phyloP scores from a whole-genome alignment of 2,797 vertebrate species.

The Hephaestus fuliginosus region DNA sequence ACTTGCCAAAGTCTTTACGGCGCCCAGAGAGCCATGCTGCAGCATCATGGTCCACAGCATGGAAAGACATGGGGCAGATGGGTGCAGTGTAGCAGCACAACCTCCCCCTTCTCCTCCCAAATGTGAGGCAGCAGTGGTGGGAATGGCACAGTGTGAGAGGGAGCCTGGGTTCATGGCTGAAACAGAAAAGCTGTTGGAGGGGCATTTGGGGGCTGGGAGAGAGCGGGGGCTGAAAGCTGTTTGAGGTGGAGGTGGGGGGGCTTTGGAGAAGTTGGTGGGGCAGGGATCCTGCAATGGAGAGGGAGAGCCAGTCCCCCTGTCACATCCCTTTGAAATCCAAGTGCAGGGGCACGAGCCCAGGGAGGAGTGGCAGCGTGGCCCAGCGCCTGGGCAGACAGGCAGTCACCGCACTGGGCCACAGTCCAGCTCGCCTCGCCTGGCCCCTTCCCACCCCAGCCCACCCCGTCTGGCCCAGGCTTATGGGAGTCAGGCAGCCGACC shows the following conservation, averaged over 20 bases:
- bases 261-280: slow-evolving; percentile 71
- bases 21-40: slow-evolving; percentile 87
- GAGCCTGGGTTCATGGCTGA: slow-evolving; percentile 78
- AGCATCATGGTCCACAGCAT: slow-evolving; percentile 89
- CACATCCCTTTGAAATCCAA: slow-evolving; percentile 89
- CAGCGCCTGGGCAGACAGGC: slow-evolving; percentile 89
- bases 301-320: slow-evolving; percentile 78
- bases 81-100: slow-evolving; percentile 89
- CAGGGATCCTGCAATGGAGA: slow-evolving; percentile 77
- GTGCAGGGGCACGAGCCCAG: slow-evolving; percentile 88
- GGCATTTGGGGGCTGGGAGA: slow-evolving; percentile 76
- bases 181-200: slow-evolving; percentile 83
- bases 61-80: slow-evolving; percentile 89
- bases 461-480: slow-evolving; percentile 83
- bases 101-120: slow-evolving; percentile 81
- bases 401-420: slow-evolving; percentile 86
- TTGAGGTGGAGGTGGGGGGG: slow-evolving; percentile 34
- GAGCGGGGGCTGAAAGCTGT: slow-evolving; percentile 72
- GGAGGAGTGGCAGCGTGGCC: slow-evolving; percentile 86
- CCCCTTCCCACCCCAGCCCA: slow-evolving; percentile 81
- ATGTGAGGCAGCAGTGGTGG: slow-evolving; percentile 84
- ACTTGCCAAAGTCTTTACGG: slow-evolving; percentile 84
- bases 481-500: slow-evolving; percentile 84
- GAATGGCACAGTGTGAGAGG: slow-evolving; percentile 84
- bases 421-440: slow-evolving; percentile 84